Evolutionary conservation across 1,140 invertebrate species (phyloP), one percentile per base, ranked within the genome.

Genomic region (Geopemphigus sp.): DNA sequence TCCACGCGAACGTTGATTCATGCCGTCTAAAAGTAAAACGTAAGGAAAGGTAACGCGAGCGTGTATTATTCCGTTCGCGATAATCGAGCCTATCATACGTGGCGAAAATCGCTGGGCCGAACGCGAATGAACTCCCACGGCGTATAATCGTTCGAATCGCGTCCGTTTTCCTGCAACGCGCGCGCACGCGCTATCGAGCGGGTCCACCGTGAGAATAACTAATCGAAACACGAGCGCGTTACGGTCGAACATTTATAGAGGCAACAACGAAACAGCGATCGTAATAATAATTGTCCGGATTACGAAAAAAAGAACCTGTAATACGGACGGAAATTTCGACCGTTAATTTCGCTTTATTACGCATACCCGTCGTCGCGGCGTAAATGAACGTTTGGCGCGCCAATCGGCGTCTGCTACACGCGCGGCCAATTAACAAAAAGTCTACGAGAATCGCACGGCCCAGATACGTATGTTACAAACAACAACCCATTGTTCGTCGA

Each of bases 401-500:
- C 29, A 54, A 56, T 73, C 29, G 70, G 50, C 17, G 39, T 66
- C 4, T 54, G 10, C 17, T 72, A n/a, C 29, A 24, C 22, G 26
- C n/a, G 26, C 14, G n/a, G 72, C 56, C 56, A 76, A 76, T 76
- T 76, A 76, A 76, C 59, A 76, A 74, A 19, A 32, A 56, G 10
- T 76, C 22, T 22, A 76, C 59, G 72, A 59, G 72, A 76, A 76
- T 45, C 22, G 3, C 15, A 8, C 11, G 54, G 19, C 72, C 72
- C 39, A 76, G 54, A 76, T 76, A 22, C 17, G 66, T 72, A n/a
- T 50, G 4, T 14, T 50, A 4, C 32, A 4, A 39, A 39, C 32
- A 8, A 3, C 32, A 50, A 10, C 53, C 68, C 47, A 54, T 72
- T 72, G 68, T 72, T 54, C n/a, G 64, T 66, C 47, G 22, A 66